Percentiles rank a stretch among this genome's conserved stretches.
Evolutionary conservation across 2,113 vertebrate genomes (phyloP).

Genomic region (Todiramphus chloris): DNA sequence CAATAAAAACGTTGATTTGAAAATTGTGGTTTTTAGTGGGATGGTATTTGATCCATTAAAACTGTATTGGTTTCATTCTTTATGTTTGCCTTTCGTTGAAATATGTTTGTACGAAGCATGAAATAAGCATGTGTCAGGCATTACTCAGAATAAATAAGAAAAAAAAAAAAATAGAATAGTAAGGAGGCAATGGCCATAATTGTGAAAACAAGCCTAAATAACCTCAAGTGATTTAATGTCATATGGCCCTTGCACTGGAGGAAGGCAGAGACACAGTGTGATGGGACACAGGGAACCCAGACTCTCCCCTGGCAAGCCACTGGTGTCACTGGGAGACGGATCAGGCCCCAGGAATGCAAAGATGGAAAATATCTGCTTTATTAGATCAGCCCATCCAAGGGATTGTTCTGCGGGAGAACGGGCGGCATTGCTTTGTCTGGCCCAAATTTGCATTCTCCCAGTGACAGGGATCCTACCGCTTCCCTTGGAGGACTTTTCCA

Average conservation of each 20-base stretch:
- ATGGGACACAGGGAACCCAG: background rate
- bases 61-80: slow-evolving; percentile 45
- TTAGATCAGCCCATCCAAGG: background rate
- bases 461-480: slow-evolving; percentile 36
- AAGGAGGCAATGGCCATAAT: background rate
- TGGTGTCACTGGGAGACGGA: slow-evolving; percentile 25
- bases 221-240: background rate
- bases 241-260: background rate
- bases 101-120: slow-evolving; percentile 35
- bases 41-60: slow-evolving; percentile 59
- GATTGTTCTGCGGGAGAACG: background rate
- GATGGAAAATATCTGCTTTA: slow-evolving; percentile 63
- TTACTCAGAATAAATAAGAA: background rate
- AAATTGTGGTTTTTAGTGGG: slow-evolving; percentile 64
- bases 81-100: slow-evolving; percentile 47
- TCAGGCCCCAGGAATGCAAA: background rate
- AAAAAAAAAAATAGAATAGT: background rate
- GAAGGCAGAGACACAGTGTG: background rate
- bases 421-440: background rate
- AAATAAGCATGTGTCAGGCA: slow-evolving; percentile 59
- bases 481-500: slow-evolving; percentile 60
- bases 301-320: background rate
- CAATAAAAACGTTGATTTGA: slow-evolving; percentile 56
- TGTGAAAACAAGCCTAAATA: background rate
- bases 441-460: background rate